A percentile compares a stretch with the other conserved stretches of the same genome.
phyloP scores from a whole-genome alignment of 2,797 vertebrate genomes.

The Epinephelus coioides region DNA sequence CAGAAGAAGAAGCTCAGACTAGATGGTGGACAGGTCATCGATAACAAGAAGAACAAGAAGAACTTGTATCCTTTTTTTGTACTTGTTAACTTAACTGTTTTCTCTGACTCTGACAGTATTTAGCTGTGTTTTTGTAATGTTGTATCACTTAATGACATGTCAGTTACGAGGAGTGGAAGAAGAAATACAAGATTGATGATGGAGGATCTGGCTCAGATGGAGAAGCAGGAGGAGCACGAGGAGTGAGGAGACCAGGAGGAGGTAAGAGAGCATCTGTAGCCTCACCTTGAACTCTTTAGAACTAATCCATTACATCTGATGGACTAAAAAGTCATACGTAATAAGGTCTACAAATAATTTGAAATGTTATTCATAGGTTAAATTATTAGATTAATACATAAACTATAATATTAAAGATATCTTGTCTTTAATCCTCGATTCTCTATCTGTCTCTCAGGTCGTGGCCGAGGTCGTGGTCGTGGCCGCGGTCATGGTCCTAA shows the following conservation, averaged over 20 bases:
- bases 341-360: too few relatives aligned
- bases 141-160: slow-evolving; percentile 72
- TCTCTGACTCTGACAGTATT: neutral
- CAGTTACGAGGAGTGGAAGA: slow-evolving; percentile 99
- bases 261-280: slow-evolving; percentile 46
- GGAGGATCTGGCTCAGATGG: slow-evolving; percentile 81
- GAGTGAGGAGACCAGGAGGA: slow-evolving; percentile 36
- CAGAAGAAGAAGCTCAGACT: slow-evolving; percentile 92
- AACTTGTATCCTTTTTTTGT: slow-evolving; percentile 92
- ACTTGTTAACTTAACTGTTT: neutral
- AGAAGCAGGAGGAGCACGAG: slow-evolving; percentile 58
- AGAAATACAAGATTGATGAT: slow-evolving; percentile 94
- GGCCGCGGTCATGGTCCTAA: slow-evolving; percentile 34
- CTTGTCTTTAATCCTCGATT: neutral
- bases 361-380: too few relatives aligned
- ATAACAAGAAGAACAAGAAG: slow-evolving; percentile 90
- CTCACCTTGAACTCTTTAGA: neutral
- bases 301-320: neutral
- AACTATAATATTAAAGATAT: too few relatives aligned
- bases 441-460: slow-evolving; percentile 49
- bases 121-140: neutral
- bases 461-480: slow-evolving; percentile 55
- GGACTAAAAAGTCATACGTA: too few relatives aligned
- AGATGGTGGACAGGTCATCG: slow-evolving; percentile 90
- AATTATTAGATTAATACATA: too few relatives aligned